Evolutionary conservation across 2,113 vertebrate genomes (phyloP), one percentile per base, ranked within the genome.

Genomic region (Hystrix brachyura): DNA sequence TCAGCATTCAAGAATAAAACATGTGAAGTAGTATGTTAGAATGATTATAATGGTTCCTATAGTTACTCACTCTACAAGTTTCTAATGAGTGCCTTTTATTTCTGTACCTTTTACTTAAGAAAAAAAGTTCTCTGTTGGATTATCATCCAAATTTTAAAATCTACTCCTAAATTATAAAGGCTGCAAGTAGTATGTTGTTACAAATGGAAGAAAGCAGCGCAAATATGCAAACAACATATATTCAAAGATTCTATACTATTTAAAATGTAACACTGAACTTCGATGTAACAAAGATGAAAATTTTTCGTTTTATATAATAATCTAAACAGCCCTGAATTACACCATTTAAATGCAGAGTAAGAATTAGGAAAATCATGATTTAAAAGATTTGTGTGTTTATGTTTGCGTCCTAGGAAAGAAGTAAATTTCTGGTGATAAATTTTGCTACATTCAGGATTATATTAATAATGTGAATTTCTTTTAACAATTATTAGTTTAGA

Each of bases 401-500:
- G 32, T 32, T 62, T 84, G 12, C 69, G 8, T 38, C 72, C 83
- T 29, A 90, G n/a, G 32, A 80, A 78, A 65, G n/a, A 91, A 95
- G 38, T 79, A 83, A 86, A 17, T 43, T 74, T 95, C 76, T 21
- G 87, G 17, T 65, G 25, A 46, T 76, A 94, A 84, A 15, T 95
- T 91, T 51, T 76, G 57, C 72, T 94, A 87, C 0, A 84, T 59
- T 95, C 93, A 85, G 5, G 1, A 14, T 95, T 96, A 97, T 69
- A 97, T 17, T 88, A 87, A 89, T 92, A 97, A 98, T 97, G 97
- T 86, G 91, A 88, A 2, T 27, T 96, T 97, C 87, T 94, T 1
- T 90, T 97, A 97, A 59, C 94, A 84, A 97, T 97, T 96, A 98
- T 94, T 67, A 94, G 79, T n/a, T 81, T 98, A 97, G 95, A 96